phyloP scores from a whole-genome alignment of 2,797 vertebrate species.

The Hemitrygon akajei region DNA sequence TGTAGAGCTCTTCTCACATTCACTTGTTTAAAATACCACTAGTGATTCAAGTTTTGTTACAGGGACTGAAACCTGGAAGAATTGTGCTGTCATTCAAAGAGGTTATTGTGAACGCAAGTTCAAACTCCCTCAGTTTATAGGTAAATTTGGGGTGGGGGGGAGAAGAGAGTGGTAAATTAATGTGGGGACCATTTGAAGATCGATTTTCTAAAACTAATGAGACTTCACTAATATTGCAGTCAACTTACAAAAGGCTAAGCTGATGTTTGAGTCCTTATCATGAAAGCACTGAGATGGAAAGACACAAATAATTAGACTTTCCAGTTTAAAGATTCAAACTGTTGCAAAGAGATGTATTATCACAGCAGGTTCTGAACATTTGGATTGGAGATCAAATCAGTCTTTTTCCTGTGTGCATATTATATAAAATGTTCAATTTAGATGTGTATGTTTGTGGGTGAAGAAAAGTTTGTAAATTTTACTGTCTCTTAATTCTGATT shows the following conservation, averaged over 20 bases:
- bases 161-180: neutral
- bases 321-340: constrained; percentile 5
- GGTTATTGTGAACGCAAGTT: neutral
- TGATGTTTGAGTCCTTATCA: neutral
- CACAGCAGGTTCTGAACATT: constrained; percentile 19
- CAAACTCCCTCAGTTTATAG: neutral
- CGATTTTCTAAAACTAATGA: neutral
- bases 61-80: neutral
- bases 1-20: neutral
- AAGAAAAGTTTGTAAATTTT: constrained; percentile 36
- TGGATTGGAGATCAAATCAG: neutral
- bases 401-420: constrained; percentile 3
- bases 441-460: constrained; percentile 36
- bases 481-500: neutral
- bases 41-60: neutral
- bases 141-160: neutral
- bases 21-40: constrained; percentile 19
- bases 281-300: constrained; percentile 20
- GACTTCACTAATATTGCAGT: neutral
- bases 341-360: neutral
- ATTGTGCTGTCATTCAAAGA: neutral
- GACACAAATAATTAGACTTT: neutral
- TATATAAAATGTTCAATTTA: constrained; percentile 26
- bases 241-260: neutral
- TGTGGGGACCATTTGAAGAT: neutral